Base-by-base conservation (phyloP, 2,888 invertebrate genomes). In the Ennomos fuscantarius region DNA sequence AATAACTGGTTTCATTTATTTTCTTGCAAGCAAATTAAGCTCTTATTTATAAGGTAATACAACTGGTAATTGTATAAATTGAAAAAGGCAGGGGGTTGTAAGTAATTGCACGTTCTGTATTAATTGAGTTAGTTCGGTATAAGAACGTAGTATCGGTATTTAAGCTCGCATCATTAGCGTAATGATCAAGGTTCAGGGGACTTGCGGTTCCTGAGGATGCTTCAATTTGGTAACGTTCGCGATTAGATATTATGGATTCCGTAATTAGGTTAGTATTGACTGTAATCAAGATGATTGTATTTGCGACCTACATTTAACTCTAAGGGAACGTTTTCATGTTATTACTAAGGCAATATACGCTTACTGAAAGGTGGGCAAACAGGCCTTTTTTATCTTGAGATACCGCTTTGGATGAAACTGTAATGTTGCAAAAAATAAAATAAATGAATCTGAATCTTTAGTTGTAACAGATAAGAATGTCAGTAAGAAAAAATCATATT, bases 121-220 rank as follows among this genome's bases (percentile, higher is more conserved):
- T 87, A 82, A 84, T 84, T 81, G 81, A 82, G 77, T 83, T 78
- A 81, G 82, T 81, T 74, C 65, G 73, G 71, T 80, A 74, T 81
- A 81, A 81, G 81, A 79, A 78, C 73, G 74, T 62, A 66, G 70
- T 81, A 81, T 84, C 81, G 76, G 74, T 82, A 75, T 80, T 82
- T 81, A 81, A 79, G 74, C 69, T 74, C 60, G 66, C 73, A 74
- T 86, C 81, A 85, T 87, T 85, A 86, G 78, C 70, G 71, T 79
- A 79, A 79, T 80, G 78, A 81, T 78, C 68, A 68, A 72, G 76
- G 76, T 76, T 74, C 72, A 72, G 69, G 73, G 72, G 63, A 66
- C 71, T 59, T 63, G 66, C 56, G 65, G 63, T 63, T 64, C 69
- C 68, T 65, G 67, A 62, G 59, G 64, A 69, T 58, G 65, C 60